Percentiles rank a stretch among this genome's conserved stretches.
Conservation (phyloP, 2,113 vertebrate species). For the Etheostoma cragini region DNA sequence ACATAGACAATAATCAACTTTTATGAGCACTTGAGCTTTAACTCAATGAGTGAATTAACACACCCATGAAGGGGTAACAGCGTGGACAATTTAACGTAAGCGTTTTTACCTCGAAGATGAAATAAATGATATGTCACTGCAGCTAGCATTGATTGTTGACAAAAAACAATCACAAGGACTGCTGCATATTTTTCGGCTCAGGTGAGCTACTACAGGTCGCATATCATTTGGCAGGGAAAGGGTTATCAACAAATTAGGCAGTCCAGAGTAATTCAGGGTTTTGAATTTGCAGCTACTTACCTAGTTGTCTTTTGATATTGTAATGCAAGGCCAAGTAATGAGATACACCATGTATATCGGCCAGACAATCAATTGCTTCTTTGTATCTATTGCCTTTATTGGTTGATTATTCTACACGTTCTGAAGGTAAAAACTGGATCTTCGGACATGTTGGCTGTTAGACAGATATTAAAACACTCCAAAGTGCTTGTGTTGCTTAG, state of each 20-base stretch:
- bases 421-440: slow-evolving; percentile 34
- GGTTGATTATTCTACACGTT: neutral
- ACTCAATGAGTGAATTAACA: slow-evolving; percentile 8
- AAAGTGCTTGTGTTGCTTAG: slow-evolving; percentile 61
- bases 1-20: slow-evolving; percentile 30
- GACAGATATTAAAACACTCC: slow-evolving; percentile 25
- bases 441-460: slow-evolving; percentile 1
- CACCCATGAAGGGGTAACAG: neutral
- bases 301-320: neutral
- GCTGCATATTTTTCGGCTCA: neutral
- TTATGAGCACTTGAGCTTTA: slow-evolving; percentile 27
- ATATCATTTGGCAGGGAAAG: neutral
- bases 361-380: slow-evolving; percentile 6
- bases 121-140: neutral
- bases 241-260: slow-evolving; percentile 1
- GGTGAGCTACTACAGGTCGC: too few species aligned
- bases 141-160: neutral
- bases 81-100: slow-evolving; percentile 5
- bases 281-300: neutral
- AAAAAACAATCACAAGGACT: neutral
- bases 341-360: neutral
- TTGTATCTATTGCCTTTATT: slow-evolving; percentile 15
- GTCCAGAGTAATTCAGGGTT: neutral
- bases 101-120: slow-evolving; percentile 18
- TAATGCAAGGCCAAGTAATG: neutral